Evolutionary conservation across 2,888 invertebrate genomes (phyloP).

Genomic region (Eupsilia transversa): DNA sequence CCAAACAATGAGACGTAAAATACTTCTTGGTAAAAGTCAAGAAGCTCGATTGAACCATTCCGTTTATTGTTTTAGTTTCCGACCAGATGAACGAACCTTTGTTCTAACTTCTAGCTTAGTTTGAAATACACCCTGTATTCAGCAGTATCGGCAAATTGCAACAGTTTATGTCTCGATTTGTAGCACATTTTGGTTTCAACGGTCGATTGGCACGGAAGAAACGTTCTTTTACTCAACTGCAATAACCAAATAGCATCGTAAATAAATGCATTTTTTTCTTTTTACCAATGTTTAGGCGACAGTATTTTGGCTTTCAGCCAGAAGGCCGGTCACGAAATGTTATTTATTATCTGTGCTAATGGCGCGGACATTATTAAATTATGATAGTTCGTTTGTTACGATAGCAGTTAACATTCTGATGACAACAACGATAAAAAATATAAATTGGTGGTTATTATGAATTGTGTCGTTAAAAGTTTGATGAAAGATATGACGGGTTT

Average conservation of each 20-base stretch:
- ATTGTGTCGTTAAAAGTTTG: constrained; percentile 51
- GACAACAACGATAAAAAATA: constrained; percentile 59
- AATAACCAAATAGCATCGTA: constrained; percentile 55
- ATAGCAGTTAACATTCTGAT: constrained; percentile 71
- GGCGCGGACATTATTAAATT: constrained; percentile 80
- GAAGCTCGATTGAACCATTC: constrained; percentile 44
- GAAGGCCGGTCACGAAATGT: constrained; percentile 73
- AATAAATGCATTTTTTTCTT: constrained; percentile 74
- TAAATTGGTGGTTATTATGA: constrained; percentile 59
- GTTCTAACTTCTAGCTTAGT: constrained; percentile 31
- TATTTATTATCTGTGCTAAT: constrained; percentile 80
- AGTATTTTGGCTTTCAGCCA: constrained; percentile 73
- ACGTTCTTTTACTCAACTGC: constrained; percentile 42
- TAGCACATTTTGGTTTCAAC: constrained; percentile 59
- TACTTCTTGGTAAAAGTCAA: constrained; percentile 25
- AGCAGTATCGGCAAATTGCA: constrained; percentile 52
- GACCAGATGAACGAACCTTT: constrained; percentile 38
- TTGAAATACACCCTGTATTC: constrained; percentile 55
- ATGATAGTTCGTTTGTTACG: constrained; percentile 79
- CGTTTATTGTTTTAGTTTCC: constrained; percentile 41
- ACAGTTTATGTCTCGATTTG: constrained; percentile 57
- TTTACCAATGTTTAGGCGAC: constrained; percentile 68
- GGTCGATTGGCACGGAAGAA: constrained; percentile 63
- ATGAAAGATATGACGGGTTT: constrained; percentile 43
- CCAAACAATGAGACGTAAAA: constrained; percentile 25